Percentiles rank a stretch among this genome's conserved stretches.
phyloP scores from a whole-genome alignment of 2,797 vertebrate species.

The Odontamblyopus lacepedii region DNA sequence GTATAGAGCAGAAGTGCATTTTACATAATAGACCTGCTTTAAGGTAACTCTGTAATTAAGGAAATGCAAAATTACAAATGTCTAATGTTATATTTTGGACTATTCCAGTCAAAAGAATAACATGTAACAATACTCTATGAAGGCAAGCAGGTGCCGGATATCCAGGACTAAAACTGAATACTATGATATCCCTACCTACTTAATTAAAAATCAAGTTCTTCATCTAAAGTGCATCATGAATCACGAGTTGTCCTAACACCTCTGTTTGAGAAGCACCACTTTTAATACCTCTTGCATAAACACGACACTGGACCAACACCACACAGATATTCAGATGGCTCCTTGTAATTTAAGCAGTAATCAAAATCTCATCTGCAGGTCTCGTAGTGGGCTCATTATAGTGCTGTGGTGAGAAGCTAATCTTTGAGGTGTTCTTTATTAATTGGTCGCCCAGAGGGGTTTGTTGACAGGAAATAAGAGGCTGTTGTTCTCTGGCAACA shows the following conservation, averaged over 20 bases:
- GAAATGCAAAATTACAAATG: not conserved
- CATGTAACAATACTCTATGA: too few relatives aligned
- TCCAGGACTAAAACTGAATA: too few relatives aligned
- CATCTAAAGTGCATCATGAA: too few relatives aligned
- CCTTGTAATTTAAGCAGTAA: conserved; percentile 32
- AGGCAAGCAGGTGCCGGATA: too few relatives aligned
- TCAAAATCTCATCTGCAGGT: conserved; percentile 40
- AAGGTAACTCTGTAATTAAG: not conserved
- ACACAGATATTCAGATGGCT: conserved; percentile 22
- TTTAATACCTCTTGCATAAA: not conserved
- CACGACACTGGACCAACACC: not conserved
- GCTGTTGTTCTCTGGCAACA: conserved; percentile 57
- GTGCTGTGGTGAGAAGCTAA: conserved; percentile 45
- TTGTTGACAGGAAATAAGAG: conserved; percentile 64
- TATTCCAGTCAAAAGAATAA: not conserved
- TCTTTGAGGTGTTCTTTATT: conserved; percentile 69
- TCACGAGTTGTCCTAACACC: not conserved
- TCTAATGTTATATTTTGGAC: not conserved
- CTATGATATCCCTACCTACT: too few relatives aligned
- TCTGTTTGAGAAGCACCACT: not conserved
- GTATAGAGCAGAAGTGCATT: too few relatives aligned
- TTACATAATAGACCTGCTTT: not conserved
- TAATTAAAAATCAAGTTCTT: too few relatives aligned
- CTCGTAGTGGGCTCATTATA: conserved; percentile 23
- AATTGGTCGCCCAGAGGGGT: conserved; percentile 58